These are phyloP conservation scores for Sitta europaea DNA, from an alignment of 2,113 vertebrate species.

Conservation along the genomic window DNA sequence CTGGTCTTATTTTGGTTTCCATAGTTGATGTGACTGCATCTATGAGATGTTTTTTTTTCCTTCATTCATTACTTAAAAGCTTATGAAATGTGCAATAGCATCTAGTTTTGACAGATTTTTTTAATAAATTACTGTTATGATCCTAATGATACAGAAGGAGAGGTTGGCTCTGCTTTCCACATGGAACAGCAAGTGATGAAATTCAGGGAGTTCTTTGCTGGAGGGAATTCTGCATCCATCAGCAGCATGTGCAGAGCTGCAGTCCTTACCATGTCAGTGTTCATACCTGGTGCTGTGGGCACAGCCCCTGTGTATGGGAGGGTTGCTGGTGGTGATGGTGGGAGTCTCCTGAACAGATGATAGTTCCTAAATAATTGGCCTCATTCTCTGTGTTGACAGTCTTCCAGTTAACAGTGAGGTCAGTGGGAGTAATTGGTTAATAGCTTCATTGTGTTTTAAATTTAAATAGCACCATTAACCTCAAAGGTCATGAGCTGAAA, in stretches of 20 bases:
- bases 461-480: neutral
- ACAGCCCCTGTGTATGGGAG: no score
- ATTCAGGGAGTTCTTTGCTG: neutral
- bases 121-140: neutral
- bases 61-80: slow-evolving; percentile 18
- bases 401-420: neutral
- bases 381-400: neutral
- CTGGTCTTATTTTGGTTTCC: neutral
- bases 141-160: neutral
- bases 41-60: neutral
- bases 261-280: neutral
- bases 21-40: neutral
- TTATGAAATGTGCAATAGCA: neutral
- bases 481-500: neutral
- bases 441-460: neutral
- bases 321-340: neutral
- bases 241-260: neutral
- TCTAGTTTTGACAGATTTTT: neutral
- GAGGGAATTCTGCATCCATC: neutral
- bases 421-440: neutral
- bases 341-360: neutral
- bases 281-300: neutral
- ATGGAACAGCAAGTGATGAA: neutral
- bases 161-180: neutral
- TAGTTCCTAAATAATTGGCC: neutral